phyloP scores from a whole-genome alignment of 2,113 vertebrate genomes.

The Mobula hypostoma region DNA sequence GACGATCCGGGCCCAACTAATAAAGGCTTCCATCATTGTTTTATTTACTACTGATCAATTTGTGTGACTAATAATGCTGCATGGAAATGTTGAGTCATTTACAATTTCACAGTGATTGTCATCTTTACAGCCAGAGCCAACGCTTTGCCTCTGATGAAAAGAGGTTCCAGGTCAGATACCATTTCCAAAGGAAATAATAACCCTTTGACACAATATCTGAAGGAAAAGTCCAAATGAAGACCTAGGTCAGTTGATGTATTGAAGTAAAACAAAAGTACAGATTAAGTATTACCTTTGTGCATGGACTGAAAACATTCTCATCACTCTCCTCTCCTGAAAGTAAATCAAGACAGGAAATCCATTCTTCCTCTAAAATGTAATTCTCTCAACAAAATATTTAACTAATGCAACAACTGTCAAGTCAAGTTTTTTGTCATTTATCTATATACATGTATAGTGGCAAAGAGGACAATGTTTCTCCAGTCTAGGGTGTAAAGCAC shows the following conservation, averaged over 20 bases:
- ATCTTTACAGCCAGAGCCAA: background rate
- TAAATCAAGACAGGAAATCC: background rate
- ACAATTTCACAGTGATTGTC: background rate
- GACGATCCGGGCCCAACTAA: background rate
- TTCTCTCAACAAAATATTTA: background rate
- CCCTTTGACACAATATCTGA: background rate
- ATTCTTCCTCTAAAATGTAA: background rate
- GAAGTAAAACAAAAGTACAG: background rate
- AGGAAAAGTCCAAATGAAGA: background rate
- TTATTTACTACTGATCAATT: background rate
- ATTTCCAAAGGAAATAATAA: background rate
- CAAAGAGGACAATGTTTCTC: no score
- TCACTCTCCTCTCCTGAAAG: background rate
- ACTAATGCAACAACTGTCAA: background rate
- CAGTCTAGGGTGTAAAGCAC: no score
- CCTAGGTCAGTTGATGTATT: background rate
- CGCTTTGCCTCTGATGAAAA: background rate
- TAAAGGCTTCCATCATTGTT: background rate
- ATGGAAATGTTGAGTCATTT: background rate
- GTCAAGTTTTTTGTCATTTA: no score
- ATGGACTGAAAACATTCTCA: background rate
- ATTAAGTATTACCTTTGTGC: background rate
- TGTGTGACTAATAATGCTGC: background rate
- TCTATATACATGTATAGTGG: no score
- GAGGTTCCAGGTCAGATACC: background rate